Conservation (phyloP, 2,113 vertebrate species). For the Erinaceus europaeus region DNA sequence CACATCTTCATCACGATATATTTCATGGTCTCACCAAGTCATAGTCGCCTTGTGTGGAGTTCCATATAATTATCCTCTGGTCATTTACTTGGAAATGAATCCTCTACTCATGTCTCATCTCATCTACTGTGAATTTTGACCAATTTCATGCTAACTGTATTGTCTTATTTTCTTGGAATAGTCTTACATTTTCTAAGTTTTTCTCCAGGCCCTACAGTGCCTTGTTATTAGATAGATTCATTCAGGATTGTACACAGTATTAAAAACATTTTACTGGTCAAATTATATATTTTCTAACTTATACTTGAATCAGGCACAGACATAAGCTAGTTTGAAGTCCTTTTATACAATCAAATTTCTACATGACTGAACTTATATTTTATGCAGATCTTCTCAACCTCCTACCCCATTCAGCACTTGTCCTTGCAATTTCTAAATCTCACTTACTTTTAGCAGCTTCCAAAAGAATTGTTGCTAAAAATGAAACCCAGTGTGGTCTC, state of each 20-base stretch:
- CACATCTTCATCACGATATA: not conserved
- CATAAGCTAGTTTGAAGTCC: conserved; percentile 14
- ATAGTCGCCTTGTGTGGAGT: conserved; percentile 3
- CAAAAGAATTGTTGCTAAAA: conserved; percentile 47
- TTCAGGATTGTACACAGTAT: not conserved
- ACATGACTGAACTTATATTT: not conserved
- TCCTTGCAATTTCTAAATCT: conserved; percentile 37
- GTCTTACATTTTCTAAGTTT: not conserved
- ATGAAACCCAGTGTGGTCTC: conserved; percentile 1
- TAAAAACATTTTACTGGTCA: not conserved
- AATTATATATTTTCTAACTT: not conserved
- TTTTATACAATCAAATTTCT: conserved; percentile 9
- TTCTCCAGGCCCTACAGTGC: not conserved
- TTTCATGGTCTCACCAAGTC: not conserved
- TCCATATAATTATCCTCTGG: not conserved
- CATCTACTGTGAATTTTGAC: not conserved
- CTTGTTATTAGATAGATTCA: not conserved
- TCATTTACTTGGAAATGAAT: conserved; percentile 28
- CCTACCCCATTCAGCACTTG: not conserved
- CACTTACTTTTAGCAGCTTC: conserved; percentile 8
- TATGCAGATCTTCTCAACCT: conserved; percentile 2
- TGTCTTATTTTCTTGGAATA: not conserved
- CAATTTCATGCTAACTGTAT: conserved; percentile 19
- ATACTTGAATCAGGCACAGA: conserved; percentile 8
- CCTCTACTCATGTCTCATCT: not conserved